Evolutionary conservation across 2,888 invertebrate genomes (phyloP).

Genomic region (Polietes domitor): DNA sequence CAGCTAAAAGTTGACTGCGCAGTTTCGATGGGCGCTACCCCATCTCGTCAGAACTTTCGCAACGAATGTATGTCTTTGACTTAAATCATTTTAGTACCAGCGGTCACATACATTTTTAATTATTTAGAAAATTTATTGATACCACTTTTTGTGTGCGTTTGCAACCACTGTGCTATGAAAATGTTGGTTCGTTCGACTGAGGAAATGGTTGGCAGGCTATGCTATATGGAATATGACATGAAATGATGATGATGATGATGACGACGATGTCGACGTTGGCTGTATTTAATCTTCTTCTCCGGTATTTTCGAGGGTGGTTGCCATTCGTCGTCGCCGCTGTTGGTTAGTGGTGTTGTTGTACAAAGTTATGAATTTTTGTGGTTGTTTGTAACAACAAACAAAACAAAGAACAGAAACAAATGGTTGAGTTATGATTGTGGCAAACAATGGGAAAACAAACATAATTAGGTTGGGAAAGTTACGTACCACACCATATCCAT

Average conservation of each 20-base stretch:
- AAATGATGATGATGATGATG: neutral
- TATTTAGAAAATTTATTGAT: no score
- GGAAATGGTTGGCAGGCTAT: neutral
- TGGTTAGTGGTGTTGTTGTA: constrained; percentile 19
- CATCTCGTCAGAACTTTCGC: no score
- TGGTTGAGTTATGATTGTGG: constrained; percentile 62
- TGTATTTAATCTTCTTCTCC: constrained; percentile 9
- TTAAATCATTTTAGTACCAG: no score
- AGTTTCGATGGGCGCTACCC: no score
- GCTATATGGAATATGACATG: neutral
- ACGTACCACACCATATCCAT: neutral
- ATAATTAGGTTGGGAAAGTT: constrained; percentile 35
- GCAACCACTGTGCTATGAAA: neutral
- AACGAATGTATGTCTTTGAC: no score
- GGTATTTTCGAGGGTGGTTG: constrained; percentile 17
- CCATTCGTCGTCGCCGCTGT: constrained; percentile 12
- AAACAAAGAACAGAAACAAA: constrained; percentile 46
- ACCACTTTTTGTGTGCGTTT: no score
- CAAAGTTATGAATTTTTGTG: constrained; percentile 36
- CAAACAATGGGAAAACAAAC: constrained; percentile 51
- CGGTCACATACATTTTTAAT: no score
- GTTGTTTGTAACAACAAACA: constrained; percentile 4
- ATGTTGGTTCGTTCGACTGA: neutral
- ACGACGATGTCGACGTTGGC: neutral
- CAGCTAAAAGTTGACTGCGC: no score